phyloP scores from a whole-genome alignment of 2,797 vertebrate species.

The Tokudaia muenninki region DNA sequence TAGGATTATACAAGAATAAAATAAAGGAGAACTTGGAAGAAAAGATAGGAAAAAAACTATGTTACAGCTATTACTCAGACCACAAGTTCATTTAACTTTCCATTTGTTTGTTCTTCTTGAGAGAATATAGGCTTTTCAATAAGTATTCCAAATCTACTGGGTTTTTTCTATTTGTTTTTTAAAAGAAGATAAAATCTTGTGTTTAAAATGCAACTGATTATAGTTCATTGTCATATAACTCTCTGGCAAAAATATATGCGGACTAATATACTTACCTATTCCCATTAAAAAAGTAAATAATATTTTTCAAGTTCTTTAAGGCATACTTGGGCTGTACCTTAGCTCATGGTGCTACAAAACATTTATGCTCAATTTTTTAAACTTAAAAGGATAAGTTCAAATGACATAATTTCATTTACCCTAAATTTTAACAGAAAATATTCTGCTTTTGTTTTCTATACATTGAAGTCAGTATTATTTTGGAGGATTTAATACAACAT shows the following conservation, averaged over 20 bases:
- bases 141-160: not conserved
- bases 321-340: not conserved
- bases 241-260: not conserved
- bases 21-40: conserved; percentile 11
- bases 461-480: not conserved
- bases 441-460: not conserved
- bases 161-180: not conserved
- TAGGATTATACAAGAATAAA: not conserved
- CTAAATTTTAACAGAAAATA: conserved; percentile 1
- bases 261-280: not conserved
- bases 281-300: not conserved
- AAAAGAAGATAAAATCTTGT: not conserved
- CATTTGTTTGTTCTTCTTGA: not conserved
- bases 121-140: not conserved
- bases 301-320: not conserved
- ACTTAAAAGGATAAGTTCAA: not conserved
- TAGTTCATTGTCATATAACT: not conserved
- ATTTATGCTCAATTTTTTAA: not conserved
- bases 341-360: not conserved
- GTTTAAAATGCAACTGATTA: not conserved
- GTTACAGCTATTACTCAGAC: not conserved
- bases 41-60: not conserved
- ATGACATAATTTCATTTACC: not conserved
- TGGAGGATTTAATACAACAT: not conserved
- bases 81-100: not conserved